Evolutionary conservation across 2,888 invertebrate species (phyloP).

Genomic region (Megastigmus dorsalis): DNA sequence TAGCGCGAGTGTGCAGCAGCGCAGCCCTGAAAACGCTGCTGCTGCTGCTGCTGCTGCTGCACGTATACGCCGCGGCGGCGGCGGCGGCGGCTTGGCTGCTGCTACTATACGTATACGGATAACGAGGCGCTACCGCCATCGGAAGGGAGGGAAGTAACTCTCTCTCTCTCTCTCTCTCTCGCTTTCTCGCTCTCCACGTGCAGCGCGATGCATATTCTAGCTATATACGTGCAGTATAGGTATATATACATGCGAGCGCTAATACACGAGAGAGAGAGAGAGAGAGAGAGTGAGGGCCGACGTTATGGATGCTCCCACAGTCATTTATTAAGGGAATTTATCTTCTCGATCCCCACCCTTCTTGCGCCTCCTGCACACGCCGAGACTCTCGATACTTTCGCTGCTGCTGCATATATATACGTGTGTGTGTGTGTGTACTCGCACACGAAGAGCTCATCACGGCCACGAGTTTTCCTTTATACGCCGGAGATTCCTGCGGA

Average conservation of each 20-base stretch:
- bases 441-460: too few species aligned
- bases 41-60: too few species aligned
- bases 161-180: too few species aligned
- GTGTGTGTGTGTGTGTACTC: too few species aligned
- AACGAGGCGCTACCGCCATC: slow-evolving; percentile 67
- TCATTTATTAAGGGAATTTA: slow-evolving; percentile 42
- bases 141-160: neutral
- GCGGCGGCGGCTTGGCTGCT: slow-evolving; percentile 59
- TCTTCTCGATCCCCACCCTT: slow-evolving; percentile 5
- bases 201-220: too few species aligned
- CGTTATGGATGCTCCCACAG: slow-evolving; percentile 6
- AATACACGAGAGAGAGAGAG: slow-evolving; percentile 67
- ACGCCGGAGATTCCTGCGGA: too few species aligned
- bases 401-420: too few species aligned
- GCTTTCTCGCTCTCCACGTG: too few species aligned
- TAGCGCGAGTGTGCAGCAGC: slow-evolving; percentile 68
- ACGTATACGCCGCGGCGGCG: neutral
- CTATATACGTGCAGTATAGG: neutral
- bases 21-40: slow-evolving; percentile 68
- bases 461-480: too few species aligned
- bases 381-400: too few species aligned
- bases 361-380: neutral
- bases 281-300: slow-evolving; percentile 62
- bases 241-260: neutral
- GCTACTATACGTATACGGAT: too few species aligned